A percentile compares a stretch with the other conserved stretches of the same genome.
Evolutionary conservation across 2,888 invertebrate species (phyloP).

Genomic region (Taphrorychus bicolor): DNA sequence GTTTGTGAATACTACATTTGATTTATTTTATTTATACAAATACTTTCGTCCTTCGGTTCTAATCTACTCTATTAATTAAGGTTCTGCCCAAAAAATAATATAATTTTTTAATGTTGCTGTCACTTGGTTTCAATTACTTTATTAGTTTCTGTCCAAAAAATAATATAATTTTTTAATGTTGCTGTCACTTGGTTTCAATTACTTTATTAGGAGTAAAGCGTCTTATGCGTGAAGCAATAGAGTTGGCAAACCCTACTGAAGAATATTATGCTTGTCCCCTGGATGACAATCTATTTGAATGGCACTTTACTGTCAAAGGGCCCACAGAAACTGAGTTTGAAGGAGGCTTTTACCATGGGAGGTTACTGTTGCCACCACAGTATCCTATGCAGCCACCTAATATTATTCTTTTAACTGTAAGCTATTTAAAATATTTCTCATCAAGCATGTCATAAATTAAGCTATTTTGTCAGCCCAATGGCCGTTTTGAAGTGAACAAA

Average conservation of each 20-base stretch:
- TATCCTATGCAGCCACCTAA: conserved; percentile 98
- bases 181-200: too few relatives aligned
- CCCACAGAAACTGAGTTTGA: conserved; percentile 89
- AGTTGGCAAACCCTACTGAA: conserved; percentile 85
- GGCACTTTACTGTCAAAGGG: conserved; percentile 96
- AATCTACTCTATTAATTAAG: too few relatives aligned
- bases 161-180: too few relatives aligned
- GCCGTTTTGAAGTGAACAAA: conserved; percentile 90
- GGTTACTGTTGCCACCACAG: conserved; percentile 89
- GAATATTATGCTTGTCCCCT: conserved; percentile 89
- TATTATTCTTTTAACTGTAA: conserved; percentile 87
- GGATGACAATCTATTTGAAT: conserved; percentile 95
- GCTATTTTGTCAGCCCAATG: conserved; percentile 75
- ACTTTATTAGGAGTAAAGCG: conserved; percentile 92
- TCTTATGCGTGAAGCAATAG: conserved; percentile 89
- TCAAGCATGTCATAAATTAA: not conserved
- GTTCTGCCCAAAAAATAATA: too few relatives aligned
- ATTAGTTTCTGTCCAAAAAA: too few relatives aligned
- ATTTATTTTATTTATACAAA: too few relatives aligned
- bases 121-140: too few relatives aligned
- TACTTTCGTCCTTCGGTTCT: too few relatives aligned
- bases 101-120: too few relatives aligned
- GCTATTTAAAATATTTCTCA: too few relatives aligned
- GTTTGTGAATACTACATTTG: too few relatives aligned
- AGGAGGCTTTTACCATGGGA: conserved; percentile 90